Conservation (phyloP, 2,888 invertebrate species). For the Hedya salicella region DNA sequence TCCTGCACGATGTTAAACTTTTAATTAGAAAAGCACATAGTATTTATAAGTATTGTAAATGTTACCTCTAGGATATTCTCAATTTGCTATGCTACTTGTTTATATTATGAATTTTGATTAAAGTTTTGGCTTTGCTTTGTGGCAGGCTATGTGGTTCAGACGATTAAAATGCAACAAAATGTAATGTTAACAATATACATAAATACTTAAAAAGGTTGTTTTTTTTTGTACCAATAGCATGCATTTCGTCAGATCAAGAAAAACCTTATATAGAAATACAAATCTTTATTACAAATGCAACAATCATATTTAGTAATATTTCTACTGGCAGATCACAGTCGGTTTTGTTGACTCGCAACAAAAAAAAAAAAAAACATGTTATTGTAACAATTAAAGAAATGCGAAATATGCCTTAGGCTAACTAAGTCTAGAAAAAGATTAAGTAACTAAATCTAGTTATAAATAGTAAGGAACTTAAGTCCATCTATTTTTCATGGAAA, state of each 20-base stretch:
- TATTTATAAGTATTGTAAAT: constrained; percentile 36
- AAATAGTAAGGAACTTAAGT: background rate
- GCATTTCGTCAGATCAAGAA: too few species aligned
- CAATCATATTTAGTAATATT: constrained; percentile 1
- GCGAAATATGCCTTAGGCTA: constrained; percentile 18
- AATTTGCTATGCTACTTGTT: constrained; percentile 30
- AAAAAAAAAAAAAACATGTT: constrained; percentile 17
- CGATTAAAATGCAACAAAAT: constrained; percentile 11
- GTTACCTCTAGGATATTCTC: constrained; percentile 30
- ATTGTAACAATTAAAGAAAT: constrained; percentile 8
- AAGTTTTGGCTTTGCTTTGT: constrained; percentile 26
- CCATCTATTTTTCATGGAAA: background rate
- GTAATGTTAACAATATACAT: constrained; percentile 34
- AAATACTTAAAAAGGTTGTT: constrained; percentile 2
- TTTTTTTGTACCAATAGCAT: background rate
- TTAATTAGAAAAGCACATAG: constrained; percentile 36
- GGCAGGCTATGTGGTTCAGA: constrained; percentile 33
- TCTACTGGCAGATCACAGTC: constrained; percentile 30
- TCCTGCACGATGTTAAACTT: constrained; percentile 25
- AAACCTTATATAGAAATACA: background rate
- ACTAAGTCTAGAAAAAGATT: constrained; percentile 4
- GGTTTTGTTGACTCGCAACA: constrained; percentile 14
- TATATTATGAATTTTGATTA: constrained; percentile 27
- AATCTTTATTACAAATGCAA: constrained; percentile 4
- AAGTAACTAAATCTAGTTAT: constrained; percentile 10